Evolutionary conservation across 92 coral and sea anemone genomes (phyloP), one percentile per base, ranked within the genome.

Genomic region (Muricea muricata): DNA sequence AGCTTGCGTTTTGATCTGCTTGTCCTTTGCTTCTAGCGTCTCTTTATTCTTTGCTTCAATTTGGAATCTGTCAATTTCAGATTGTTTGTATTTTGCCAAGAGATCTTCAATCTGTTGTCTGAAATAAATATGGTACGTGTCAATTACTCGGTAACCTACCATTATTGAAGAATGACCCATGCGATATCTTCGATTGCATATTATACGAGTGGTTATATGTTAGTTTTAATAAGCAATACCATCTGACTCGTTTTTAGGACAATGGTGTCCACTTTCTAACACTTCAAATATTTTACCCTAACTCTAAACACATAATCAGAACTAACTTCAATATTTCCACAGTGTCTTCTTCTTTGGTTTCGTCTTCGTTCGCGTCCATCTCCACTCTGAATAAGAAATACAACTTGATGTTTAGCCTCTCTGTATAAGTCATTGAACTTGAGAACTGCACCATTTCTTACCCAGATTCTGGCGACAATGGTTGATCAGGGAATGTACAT

Each of bases 391-490:
- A 39, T 24, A 37, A 21, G 33, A 41, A 2, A 50, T 25, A 73
- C n/a, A n/a, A n/a, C n/a, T n/a, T n/a, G n/a, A n/a, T n/a, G n/a
- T n/a, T n/a, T n/a, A n/a, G n/a, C n/a, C n/a, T n/a, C 56, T 68
- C 75, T 17, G 46, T 7, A 32, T 23, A 4, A 29, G 20, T 1
- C 25, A 26, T 30, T n/a, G n/a, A n/a, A n/a, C n/a, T n/a, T n/a
- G n/a, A n/a, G n/a, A n/a, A n/a, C n/a, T n/a, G n/a, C n/a, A n/a
- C n/a, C n/a, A n/a, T n/a, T 39, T 73, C 94, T 68, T 28, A 95
- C 98, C 98, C 98, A 1, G 98, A 95, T 80, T 95, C 98, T 21
- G 97, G 98, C 39, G 98, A 93, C 24, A 94, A 89, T 2, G 90
- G 74, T 41, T 93, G 95, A 0, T 97, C 92, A 29, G 91, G 87